phyloP scores from a whole-genome alignment of 1,140 invertebrate genomes.

The Caenorhabditis remanei region DNA sequence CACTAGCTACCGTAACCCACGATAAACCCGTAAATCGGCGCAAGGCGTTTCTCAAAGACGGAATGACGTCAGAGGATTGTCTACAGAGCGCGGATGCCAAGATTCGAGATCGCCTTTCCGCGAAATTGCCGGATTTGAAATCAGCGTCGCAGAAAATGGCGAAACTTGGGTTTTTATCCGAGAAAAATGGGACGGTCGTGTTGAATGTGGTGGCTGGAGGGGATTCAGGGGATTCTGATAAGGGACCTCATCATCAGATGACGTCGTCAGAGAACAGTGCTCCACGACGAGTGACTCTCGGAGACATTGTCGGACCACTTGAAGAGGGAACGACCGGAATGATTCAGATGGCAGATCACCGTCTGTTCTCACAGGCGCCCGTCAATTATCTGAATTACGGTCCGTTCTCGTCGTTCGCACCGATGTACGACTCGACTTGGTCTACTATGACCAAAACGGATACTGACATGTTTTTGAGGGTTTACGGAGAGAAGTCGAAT shows the following conservation, averaged over 20 bases:
- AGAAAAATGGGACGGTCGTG: conserved; percentile 53
- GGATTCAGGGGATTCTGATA: not conserved
- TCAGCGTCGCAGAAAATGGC: conserved; percentile 19
- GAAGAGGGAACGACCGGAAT: conserved; percentile 64
- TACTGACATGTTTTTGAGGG: conserved; percentile 89
- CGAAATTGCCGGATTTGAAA: conserved; percentile 6
- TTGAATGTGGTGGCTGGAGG: conserved; percentile 60
- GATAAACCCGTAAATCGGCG: not conserved
- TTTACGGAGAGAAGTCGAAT: conserved; percentile 90
- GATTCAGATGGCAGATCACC: conserved; percentile 42
- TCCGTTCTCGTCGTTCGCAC: conserved; percentile 93
- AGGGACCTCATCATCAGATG: too few species aligned
- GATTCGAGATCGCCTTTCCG: conserved; percentile 45
- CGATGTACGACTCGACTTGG: conserved; percentile 93
- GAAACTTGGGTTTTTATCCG: conserved; percentile 51
- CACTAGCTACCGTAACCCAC: not conserved
- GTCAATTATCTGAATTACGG: conserved; percentile 85
- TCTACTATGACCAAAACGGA: conserved; percentile 92
- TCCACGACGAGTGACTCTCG: not conserved
- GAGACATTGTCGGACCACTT: conserved; percentile 57
- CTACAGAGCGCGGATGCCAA: conserved; percentile 53
- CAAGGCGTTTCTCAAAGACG: not conserved
- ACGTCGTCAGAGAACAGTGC: not conserved
- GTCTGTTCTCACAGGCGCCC: conserved; percentile 31
- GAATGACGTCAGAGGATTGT: conserved; percentile 58